Conservation (phyloP, 2,797 vertebrate genomes). For the Rousettus madagascariensis region DNA sequence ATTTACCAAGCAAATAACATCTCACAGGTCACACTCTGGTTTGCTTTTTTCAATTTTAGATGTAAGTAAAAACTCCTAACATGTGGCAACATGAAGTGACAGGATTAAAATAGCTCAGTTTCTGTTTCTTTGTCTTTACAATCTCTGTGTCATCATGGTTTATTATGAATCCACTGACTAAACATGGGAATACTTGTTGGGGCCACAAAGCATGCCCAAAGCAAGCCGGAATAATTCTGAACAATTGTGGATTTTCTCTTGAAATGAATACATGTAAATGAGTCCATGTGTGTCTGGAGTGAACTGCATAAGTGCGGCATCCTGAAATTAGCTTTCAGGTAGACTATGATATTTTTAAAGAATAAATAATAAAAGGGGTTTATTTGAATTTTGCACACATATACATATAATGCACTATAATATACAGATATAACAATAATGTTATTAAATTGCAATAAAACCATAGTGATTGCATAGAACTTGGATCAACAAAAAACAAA, state of each 20-base stretch:
- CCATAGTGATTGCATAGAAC: neutral
- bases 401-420: neutral
- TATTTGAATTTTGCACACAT: neutral
- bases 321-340: neutral
- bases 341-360: neutral
- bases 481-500: neutral
- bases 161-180: slow-evolving; percentile 20
- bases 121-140: slow-evolving; percentile 23
- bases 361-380: neutral
- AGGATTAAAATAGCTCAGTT: slow-evolving; percentile 34
- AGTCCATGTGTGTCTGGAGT: neutral
- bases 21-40: neutral
- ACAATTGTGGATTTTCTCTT: neutral
- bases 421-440: neutral
- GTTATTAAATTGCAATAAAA: neutral
- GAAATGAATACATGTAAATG: neutral
- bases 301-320: neutral
- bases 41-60: slow-evolving; percentile 33
- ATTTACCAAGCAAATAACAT: neutral
- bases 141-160: neutral
- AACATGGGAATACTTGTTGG: neutral
- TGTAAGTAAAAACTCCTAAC: neutral
- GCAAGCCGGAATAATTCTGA: neutral
- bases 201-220: neutral
- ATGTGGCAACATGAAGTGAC: neutral